A percentile compares a stretch with the other conserved stretches of the same genome.
Evolutionary conservation across 2,888 invertebrate genomes (phyloP).

Genomic region (Boloria euphrosyne): DNA sequence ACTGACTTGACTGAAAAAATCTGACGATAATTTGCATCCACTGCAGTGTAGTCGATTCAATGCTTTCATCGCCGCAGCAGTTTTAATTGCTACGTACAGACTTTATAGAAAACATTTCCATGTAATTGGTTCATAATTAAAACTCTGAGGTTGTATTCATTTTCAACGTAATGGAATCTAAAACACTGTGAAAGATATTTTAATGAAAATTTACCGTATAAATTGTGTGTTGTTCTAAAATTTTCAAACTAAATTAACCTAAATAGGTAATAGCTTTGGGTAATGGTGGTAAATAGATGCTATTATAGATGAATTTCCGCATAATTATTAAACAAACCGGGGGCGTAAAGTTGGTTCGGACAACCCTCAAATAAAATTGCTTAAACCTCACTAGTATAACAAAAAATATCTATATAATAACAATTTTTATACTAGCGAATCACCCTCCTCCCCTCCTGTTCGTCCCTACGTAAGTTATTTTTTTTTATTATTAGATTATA

Average conservation of each 20-base stretch:
- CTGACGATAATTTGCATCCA: conserved; percentile 48
- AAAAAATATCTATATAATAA: no score
- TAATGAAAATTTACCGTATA: conserved; percentile 8
- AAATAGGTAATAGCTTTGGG: conserved; percentile 14
- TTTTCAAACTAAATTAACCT: conserved; percentile 11
- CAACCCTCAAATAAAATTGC: background rate
- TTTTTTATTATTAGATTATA: no score
- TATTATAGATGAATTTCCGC: conserved; percentile 1
- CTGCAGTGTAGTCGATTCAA: conserved; percentile 48
- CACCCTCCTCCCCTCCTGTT: no score
- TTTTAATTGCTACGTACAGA: conserved; percentile 35
- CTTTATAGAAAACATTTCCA: conserved; percentile 22
- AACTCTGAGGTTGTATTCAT: conserved; percentile 9
- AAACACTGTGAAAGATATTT: background rate
- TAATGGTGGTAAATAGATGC: conserved; percentile 8
- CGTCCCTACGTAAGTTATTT: no score
- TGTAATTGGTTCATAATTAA: conserved; percentile 20
- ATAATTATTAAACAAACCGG: conserved; percentile 1
- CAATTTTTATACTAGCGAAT: no score
- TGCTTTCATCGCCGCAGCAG: conserved; percentile 37
- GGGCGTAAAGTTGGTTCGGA: background rate
- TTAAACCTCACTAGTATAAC: background rate
- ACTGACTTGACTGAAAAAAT: conserved; percentile 48
- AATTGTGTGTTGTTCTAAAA: conserved; percentile 7
- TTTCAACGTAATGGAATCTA: conserved; percentile 2